A percentile compares a stretch with the other conserved stretches of the same genome.
Conservation (phyloP, 2,797 vertebrate genomes). For the Ataeniobius toweri region DNA sequence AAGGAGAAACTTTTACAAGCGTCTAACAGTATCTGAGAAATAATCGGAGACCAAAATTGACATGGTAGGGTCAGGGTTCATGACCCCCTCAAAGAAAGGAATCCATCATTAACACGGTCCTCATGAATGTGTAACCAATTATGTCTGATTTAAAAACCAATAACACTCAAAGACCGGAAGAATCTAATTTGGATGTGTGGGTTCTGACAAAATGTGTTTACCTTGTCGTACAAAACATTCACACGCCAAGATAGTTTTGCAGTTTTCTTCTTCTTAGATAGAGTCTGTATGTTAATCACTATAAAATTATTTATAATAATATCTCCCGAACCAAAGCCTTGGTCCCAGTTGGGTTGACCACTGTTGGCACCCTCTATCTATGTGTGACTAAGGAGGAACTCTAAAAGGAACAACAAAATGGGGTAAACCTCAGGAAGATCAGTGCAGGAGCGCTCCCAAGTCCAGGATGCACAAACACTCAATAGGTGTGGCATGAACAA, state of each 20-base stretch:
- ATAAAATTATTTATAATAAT: background rate
- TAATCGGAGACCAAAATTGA: constrained; percentile 12
- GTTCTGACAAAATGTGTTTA: background rate
- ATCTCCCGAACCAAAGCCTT: background rate
- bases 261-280: background rate
- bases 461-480: constrained; percentile 22
- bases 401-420: constrained; percentile 29
- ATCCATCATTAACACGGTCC: background rate
- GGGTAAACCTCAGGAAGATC: constrained; percentile 30
- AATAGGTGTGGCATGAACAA: constrained; percentile 27
- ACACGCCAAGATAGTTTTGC: background rate
- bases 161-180: background rate
- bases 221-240: background rate
- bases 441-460: constrained; percentile 14
- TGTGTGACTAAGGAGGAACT: constrained; percentile 9
- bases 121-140: background rate
- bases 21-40: constrained; percentile 17
- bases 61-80: constrained; percentile 21
- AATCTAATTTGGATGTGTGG: background rate
- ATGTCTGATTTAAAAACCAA: background rate
- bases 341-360: background rate
- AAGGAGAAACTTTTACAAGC: background rate
- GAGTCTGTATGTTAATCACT: background rate
- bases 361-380: background rate
- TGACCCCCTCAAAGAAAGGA: constrained; percentile 20